Base-by-base conservation (phyloP, 2,797 vertebrate genomes). In the Emydoidea blandingii region DNA sequence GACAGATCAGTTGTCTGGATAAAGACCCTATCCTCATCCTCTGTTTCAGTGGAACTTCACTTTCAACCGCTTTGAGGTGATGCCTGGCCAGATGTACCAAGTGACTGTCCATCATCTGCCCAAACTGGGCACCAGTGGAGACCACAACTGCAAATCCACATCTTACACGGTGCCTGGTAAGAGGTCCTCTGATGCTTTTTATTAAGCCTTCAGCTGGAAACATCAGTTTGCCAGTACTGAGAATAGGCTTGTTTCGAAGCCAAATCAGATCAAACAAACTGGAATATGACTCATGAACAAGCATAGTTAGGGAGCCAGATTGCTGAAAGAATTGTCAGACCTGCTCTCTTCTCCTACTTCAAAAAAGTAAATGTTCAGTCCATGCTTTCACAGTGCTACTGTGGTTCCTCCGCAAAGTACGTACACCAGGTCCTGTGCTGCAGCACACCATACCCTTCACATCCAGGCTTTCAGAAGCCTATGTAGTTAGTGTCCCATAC, bases 71-170 rank as follows among this genome's bases (percentile, higher is more conserved):
- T 98, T 98, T 65, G 97, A 98, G 86, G 98, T 98, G 15, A 98
- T 98, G 5, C 98, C 98, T 87, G 98, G 98, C 80, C 97, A 98
- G 86, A 91, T 88, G 18, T 98, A 98, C 47, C 97, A 98, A 52
- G 98, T 98, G 92, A 98, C 98, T 0, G 98, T 98, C 59, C 98
- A 98, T 86, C 98, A 98, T 88, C 96, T 98, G 86, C 98, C 98
- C 88, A 98, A 98, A 91, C 96, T 98, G 86, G 44, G 88, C 1
- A 85, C 97, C 3, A 31, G 91, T 2, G 97, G 97, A 53, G 98
- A 98, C 94, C 95, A 97, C 59, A 98, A 98, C 50, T 96, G 96
- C 97, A 96, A 95, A 81, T 98, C 97, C 37, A 78, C 0, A 0
- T 78, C 41, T 57, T 4, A 98, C 78, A 90, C 54, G 1, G 76